A percentile compares a stretch with the other conserved stretches of the same genome.
Evolutionary conservation across 2,888 invertebrate species (phyloP).

Genomic region (Pollenia labialis): DNA sequence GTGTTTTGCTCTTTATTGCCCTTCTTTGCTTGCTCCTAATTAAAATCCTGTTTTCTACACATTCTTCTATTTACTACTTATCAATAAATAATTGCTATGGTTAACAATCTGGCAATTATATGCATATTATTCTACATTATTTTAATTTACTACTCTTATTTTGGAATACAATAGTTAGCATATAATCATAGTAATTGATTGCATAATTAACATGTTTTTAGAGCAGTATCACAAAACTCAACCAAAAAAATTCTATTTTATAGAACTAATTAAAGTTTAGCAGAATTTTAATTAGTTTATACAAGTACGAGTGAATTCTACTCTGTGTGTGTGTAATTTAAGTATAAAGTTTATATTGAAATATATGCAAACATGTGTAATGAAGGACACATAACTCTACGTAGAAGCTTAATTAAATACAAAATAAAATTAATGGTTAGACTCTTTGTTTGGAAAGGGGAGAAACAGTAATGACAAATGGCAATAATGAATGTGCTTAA

Average conservation of each 20-base stretch:
- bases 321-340: slow-evolving; percentile 18
- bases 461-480: neutral
- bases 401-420: slow-evolving; percentile 14
- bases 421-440: neutral
- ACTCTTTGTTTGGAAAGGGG: neutral
- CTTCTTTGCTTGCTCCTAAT: no score
- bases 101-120: slow-evolving; percentile 4
- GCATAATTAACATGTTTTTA: slow-evolving; percentile 57
- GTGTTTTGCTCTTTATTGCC: no score
- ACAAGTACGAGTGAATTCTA: neutral
- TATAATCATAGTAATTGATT: slow-evolving; percentile 53
- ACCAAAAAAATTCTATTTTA: slow-evolving; percentile 1
- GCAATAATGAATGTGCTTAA: no score
- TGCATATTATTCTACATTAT: slow-evolving; percentile 38
- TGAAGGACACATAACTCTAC: slow-evolving; percentile 9
- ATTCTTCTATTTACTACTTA: slow-evolving; percentile 1
- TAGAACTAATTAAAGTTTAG: slow-evolving; percentile 64
- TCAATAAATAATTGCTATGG: slow-evolving; percentile 18
- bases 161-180: neutral
- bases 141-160: slow-evolving; percentile 35
- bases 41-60: neutral
- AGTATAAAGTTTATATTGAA: slow-evolving; percentile 3
- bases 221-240: slow-evolving; percentile 7
- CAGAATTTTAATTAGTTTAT: slow-evolving; percentile 61
- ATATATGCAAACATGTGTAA: slow-evolving; percentile 24